Percentiles rank a stretch among this genome's conserved stretches.
Evolutionary conservation across 2,797 vertebrate species (phyloP).

Genomic region (Sitta carolinensis): DNA sequence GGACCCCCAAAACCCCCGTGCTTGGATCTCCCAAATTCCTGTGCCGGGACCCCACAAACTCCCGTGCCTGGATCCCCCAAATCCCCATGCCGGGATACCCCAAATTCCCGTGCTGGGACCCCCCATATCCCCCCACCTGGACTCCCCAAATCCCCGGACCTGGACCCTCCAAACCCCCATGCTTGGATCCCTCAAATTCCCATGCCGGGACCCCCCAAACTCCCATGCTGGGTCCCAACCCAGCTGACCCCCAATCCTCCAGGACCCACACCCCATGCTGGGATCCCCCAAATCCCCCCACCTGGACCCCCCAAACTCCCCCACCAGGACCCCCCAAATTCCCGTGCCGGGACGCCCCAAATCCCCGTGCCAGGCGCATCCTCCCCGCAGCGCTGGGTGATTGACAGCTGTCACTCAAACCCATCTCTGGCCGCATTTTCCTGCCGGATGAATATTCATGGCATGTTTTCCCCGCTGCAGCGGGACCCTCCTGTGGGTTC

Average conservation of each 20-base stretch:
- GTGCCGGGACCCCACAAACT: too few relatives aligned
- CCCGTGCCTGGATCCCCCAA: too few relatives aligned
- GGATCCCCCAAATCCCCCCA: background rate
- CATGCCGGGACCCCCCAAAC: accelerated
- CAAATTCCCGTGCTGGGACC: too few relatives aligned
- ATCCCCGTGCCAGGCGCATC: accelerated
- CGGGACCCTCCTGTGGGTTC: background rate
- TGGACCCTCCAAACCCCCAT: background rate
- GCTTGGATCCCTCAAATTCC: background rate
- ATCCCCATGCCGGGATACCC: too few relatives aligned
- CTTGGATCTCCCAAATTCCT: too few relatives aligned
- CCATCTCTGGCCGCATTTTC: background rate
- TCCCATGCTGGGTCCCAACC: too few relatives aligned
- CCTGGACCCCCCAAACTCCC: too few relatives aligned
- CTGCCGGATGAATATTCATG: background rate
- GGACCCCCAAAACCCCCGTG: too few relatives aligned
- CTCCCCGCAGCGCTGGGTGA: background rate
- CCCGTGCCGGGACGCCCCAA: background rate
- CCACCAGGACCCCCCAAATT: background rate
- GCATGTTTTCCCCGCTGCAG: accelerated
- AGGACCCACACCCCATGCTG: too few relatives aligned
- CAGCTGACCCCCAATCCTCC: too few relatives aligned
- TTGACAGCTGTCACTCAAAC: conserved; percentile 22
- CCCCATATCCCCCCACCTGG: background rate
- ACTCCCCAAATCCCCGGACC: too few relatives aligned